These are phyloP conservation scores for Toxotes lorentzi DNA, from an alignment of 2,797 vertebrate species.

Conservation along the genomic window DNA sequence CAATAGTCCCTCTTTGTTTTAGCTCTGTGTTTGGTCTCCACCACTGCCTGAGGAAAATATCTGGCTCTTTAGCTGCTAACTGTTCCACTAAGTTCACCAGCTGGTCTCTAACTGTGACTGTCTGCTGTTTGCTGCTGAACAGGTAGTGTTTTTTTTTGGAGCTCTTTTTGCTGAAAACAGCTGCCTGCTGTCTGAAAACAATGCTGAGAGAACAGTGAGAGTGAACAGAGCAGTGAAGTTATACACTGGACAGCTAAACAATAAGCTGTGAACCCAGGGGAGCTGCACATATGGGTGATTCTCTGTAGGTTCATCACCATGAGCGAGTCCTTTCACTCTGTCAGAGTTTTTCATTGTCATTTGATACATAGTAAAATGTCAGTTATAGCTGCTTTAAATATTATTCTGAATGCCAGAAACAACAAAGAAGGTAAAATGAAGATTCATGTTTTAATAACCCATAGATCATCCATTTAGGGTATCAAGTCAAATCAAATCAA, in stretches of 20 bases:
- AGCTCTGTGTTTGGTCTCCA: neutral
- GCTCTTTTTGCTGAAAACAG: no score
- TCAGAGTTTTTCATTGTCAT: neutral
- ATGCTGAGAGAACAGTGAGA: no score
- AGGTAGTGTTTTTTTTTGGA: no score
- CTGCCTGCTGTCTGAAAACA: no score
- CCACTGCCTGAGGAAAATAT: no score
- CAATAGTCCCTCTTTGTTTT: neutral
- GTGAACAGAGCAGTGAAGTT: no score
- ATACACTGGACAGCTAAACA: neutral
- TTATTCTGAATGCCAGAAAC: constrained; percentile 1
- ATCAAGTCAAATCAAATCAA: no score
- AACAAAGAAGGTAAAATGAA: neutral
- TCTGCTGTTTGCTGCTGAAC: no score
- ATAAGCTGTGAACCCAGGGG: neutral
- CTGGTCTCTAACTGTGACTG: no score
- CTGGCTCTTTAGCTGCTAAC: neutral
- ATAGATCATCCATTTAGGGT: neutral
- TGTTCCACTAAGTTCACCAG: neutral
- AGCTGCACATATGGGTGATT: neutral
- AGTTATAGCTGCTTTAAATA: neutral
- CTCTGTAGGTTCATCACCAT: neutral
- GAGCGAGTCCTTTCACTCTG: neutral
- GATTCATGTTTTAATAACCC: constrained; percentile 1
- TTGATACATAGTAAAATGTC: neutral